phyloP scores from a whole-genome alignment of 2,797 vertebrate genomes.

The Clamator glandarius region DNA sequence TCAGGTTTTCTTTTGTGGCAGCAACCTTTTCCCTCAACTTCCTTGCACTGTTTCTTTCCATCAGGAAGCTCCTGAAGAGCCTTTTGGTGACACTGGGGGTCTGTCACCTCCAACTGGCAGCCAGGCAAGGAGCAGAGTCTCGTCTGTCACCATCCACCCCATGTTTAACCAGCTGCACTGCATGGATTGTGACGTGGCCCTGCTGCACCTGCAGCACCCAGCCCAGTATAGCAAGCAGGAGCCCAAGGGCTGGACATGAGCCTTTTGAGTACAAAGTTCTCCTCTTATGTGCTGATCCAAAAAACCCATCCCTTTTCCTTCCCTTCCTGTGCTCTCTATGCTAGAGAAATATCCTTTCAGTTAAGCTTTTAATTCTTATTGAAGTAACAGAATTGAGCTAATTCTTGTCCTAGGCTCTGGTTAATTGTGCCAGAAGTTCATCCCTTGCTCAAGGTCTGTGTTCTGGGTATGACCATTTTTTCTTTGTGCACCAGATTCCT shows the following conservation, averaged over 20 bases:
- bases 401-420: background rate
- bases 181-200: background rate
- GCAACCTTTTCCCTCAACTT: background rate
- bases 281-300: background rate
- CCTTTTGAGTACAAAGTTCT: background rate
- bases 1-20: background rate
- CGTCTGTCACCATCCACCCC: background rate
- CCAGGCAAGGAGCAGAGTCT: conserved; percentile 8
- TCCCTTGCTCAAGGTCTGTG: background rate
- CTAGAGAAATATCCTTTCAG: background rate
- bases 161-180: background rate
- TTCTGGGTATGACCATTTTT: background rate
- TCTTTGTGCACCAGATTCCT: background rate
- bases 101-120: background rate
- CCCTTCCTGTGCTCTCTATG: background rate
- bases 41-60: too few relatives aligned
- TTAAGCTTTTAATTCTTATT: background rate
- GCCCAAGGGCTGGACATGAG: background rate
- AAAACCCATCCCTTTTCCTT: background rate
- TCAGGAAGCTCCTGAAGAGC: background rate
- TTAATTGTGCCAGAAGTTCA: background rate
- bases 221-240: background rate
- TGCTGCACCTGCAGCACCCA: background rate
- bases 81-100: background rate
- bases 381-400: background rate